A percentile compares a stretch with the other conserved stretches of the same genome.
Evolutionary conservation across 2,888 invertebrate species (phyloP).

Genomic region (Linnaemya vulpina): DNA sequence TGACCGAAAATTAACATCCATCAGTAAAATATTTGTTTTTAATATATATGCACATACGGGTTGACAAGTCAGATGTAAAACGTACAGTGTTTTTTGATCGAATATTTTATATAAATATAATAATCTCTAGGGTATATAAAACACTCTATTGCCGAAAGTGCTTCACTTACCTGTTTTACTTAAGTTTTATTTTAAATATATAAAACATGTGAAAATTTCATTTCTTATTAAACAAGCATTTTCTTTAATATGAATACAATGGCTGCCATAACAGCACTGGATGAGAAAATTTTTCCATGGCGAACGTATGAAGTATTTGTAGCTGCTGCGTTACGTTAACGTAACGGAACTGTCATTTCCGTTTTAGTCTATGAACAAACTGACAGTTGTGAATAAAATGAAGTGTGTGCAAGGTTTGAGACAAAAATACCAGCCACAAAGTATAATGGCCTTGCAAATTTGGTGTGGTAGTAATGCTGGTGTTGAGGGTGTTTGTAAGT

Average conservation of each 20-base stretch:
- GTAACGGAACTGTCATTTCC: conserved; percentile 82
- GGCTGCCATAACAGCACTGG: background rate
- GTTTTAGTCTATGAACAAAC: conserved; percentile 76
- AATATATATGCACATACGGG: too few species aligned
- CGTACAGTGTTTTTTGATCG: too few species aligned
- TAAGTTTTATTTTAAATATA: background rate
- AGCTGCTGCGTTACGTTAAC: conserved; percentile 66
- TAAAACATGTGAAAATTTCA: conserved; percentile 36
- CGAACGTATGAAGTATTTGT: conserved; percentile 67
- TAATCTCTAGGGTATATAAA: too few species aligned
- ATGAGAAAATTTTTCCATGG: background rate
- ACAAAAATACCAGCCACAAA: background rate
- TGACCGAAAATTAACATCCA: too few species aligned
- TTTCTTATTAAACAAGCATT: conserved; percentile 19
- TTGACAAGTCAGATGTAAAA: too few species aligned
- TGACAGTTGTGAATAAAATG: conserved; percentile 34
- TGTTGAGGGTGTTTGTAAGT: background rate
- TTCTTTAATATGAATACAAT: conserved; percentile 47
- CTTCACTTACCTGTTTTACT: background rate
- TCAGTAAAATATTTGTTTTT: too few species aligned
- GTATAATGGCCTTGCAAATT: background rate
- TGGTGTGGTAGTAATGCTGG: background rate
- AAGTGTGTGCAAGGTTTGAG: conserved; percentile 32
- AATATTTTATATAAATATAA: too few species aligned
- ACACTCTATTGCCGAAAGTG: too few species aligned